Percentiles rank a stretch among this genome's conserved stretches.
phyloP scores from a whole-genome alignment of 2,888 invertebrate species.

The Chrysolina americana region DNA sequence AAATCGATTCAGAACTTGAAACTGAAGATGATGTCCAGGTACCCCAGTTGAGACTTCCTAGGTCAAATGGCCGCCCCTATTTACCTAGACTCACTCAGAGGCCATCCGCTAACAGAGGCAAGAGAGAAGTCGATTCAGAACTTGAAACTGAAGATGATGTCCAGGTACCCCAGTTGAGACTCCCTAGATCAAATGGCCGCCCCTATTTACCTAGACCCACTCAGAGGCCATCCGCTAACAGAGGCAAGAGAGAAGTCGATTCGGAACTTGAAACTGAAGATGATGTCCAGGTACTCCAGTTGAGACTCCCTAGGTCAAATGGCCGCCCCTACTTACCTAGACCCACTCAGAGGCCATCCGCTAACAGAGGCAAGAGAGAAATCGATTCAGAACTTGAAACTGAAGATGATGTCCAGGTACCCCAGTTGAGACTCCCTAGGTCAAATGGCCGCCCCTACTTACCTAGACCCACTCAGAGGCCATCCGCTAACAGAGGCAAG shows the following conservation, averaged over 20 bases:
- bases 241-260: no score
- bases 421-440: no score
- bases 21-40: background rate
- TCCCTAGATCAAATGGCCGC: background rate
- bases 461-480: background rate
- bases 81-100: background rate
- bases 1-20: background rate
- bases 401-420: background rate
- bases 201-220: no score
- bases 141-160: background rate
- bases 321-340: background rate
- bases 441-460: background rate
- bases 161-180: background rate
- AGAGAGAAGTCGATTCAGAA: background rate
- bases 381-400: background rate
- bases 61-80: background rate
- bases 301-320: no score
- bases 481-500: background rate
- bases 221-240: no score
- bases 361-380: background rate
- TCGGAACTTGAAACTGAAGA: no score
- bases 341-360: background rate
- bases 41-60: background rate
- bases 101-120: background rate
- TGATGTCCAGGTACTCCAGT: no score